phyloP scores from a whole-genome alignment of 2,113 vertebrate genomes.

The Haemorhous mexicanus region DNA sequence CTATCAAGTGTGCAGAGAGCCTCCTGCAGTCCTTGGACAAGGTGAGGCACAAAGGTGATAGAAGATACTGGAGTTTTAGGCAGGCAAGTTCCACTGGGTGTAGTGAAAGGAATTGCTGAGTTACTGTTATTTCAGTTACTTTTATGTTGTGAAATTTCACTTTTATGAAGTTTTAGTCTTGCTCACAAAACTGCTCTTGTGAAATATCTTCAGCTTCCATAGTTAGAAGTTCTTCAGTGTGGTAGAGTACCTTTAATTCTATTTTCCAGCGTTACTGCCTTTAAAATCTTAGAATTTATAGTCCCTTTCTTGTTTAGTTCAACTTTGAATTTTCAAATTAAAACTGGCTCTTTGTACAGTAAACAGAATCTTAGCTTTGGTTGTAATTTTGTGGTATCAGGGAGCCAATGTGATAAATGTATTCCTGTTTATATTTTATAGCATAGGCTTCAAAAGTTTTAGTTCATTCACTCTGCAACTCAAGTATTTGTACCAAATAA shows the following conservation, averaged over 20 bases:
- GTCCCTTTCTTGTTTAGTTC: not conserved
- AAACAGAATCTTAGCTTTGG: not conserved
- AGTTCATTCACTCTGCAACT: not conserved
- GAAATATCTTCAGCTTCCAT: not conserved
- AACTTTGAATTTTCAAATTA: not conserved
- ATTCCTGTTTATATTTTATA: not conserved
- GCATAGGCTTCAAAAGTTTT: not conserved
- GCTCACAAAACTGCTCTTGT: not conserved
- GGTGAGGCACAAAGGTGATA: conserved; percentile 55
- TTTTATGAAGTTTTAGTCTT: not conserved
- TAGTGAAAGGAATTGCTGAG: not conserved
- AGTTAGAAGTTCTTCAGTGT: not conserved
- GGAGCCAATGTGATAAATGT: not conserved
- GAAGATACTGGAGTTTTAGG: not conserved
- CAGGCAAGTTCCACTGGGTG: not conserved
- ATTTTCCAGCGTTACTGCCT: not conserved
- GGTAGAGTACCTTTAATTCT: not conserved
- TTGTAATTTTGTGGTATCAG: not conserved
- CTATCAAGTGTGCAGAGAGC: conserved; percentile 77
- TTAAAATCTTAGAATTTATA: not conserved
- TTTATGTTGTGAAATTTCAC: not conserved
- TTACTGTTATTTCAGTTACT: not conserved
- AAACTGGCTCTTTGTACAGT: not conserved
- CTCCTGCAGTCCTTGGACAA: conserved; percentile 54
- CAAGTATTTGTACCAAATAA: not conserved